Base-by-base conservation (phyloP, 2,113 vertebrate species). In the Apaloderma vittatum region DNA sequence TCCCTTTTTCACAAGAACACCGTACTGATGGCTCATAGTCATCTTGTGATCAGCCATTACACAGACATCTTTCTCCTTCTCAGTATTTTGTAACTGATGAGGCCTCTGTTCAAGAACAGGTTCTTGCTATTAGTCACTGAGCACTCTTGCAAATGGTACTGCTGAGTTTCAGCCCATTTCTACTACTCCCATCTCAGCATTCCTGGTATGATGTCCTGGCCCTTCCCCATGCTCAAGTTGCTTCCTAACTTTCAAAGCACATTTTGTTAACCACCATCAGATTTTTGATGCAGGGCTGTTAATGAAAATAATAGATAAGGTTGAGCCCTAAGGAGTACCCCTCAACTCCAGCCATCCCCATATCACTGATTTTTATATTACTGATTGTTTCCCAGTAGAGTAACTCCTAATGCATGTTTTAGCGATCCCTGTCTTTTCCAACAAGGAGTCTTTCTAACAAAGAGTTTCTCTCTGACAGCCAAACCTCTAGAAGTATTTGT, bases 41-140 rank as follows among this genome's bases (percentile, higher is more conserved):
- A 97, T 97, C 90, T 59, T 71, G 91, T 7, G 92, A 95, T 73
- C n/a, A 90, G 51, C 51, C 92, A 62, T 49, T 37, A 45, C 62
- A 48, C 54, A 2, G 45, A 72, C 45, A 89, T 36, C 40, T 86
- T 62, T 86, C 72, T 80, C 65, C 93, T 97, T 96, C 95, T 95
- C 90, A 88, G 92, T 96, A 97, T 91, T 94, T 93, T 82, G 81
- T 89, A 95, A 93, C 94, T 93, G 95, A 81, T 91, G 70, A 91
- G 48, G 52, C 27, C 40, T 21, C 48, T 75, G 52, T 29, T 85
- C 63, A 85, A 92, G 29, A 94, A 73, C 0, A 90, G 66, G 57
- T 32, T 96, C 90, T 85, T 90, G 76, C 67, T 94, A 46, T 96
- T 93, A 95, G 43, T 95, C 96, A 93, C 48, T 51, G 36, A 72